Evolutionary conservation across 2,797 vertebrate genomes (phyloP).

Genomic region (Hypotaenidia philippensis): DNA sequence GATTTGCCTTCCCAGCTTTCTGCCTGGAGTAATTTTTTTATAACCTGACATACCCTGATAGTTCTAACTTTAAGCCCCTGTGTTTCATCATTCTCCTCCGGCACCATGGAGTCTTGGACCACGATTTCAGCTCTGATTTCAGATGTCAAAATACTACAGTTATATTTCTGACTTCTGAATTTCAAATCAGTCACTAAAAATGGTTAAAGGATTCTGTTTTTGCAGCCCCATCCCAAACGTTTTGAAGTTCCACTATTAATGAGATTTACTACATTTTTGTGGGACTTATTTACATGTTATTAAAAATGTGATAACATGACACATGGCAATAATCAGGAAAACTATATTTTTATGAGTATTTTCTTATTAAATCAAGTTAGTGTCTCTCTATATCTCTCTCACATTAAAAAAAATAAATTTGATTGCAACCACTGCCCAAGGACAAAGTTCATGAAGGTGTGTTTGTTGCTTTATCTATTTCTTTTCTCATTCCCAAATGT

Average conservation of each 20-base stretch:
- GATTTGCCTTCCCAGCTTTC: background rate
- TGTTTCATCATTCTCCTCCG: background rate
- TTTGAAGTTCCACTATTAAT: background rate
- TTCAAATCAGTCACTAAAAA: background rate
- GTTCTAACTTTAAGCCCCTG: background rate
- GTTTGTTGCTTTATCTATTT: background rate
- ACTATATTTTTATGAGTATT: background rate
- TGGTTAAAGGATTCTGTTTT: background rate
- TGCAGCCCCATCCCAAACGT: background rate
- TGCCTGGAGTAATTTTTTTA: background rate
- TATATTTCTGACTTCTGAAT: background rate
- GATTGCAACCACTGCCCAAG: background rate
- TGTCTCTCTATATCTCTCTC: background rate
- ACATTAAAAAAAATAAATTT: background rate
- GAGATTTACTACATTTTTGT: background rate
- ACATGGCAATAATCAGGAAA: background rate
- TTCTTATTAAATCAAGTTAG: background rate
- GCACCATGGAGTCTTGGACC: background rate
- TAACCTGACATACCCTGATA: background rate
- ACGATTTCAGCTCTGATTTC: background rate
- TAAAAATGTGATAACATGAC: background rate
- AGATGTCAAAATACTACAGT: background rate
- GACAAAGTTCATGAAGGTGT: background rate
- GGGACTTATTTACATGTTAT: background rate
- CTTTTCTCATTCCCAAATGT: background rate